Base-by-base conservation (phyloP, 2,888 invertebrate species). In the Philonicus albiceps region DNA sequence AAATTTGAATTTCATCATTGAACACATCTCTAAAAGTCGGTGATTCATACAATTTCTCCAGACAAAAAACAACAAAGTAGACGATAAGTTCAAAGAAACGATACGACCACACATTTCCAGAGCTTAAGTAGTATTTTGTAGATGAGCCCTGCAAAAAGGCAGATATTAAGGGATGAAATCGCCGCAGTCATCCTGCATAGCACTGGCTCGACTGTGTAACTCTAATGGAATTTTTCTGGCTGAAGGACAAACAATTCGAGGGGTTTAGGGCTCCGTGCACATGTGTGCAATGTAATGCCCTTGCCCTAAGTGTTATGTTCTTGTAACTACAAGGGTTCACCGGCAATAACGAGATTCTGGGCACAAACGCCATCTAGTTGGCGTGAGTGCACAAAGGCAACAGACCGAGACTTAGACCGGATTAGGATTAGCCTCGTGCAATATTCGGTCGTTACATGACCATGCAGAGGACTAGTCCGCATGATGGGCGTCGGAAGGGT, bases 211-310 rank as follows among this genome's bases (percentile, higher is more conserved):
- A 83, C 31, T 37, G 37, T 49, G 72, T 43, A 43, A 64, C 30
- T 83, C 34, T 83, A 83, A 83, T 83, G 83, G 83, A 83, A 83
- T 83, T 83, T 83, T 83, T 64, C 83, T 31, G 55, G 83, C 13
- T 83, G 64, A 83, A 64, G 83, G n/a, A 37, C 34, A 72, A 83
- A 83, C 31, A 37, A 64, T 83, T 34, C 83, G 1, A 34, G 22
- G 64, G 37, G 31, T 22, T 64, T 83, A 37, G 64, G 64, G 64
- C 72, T 13, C 31, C 3, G 37, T 81, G 37, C 83, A 72, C 27
- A 72, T 34, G 30, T 64, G 37, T 31, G n/a, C 1, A 13, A 55
- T 64, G 64, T 64, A 27, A 64, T 11, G 22, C 64, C 64, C 27
- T 64, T 64, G 64, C 64, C 27, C 22, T 19, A 64, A 64, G 64